Conservation (phyloP, 2,113 vertebrate genomes). For the Cyphomyrus plagiostoma region DNA sequence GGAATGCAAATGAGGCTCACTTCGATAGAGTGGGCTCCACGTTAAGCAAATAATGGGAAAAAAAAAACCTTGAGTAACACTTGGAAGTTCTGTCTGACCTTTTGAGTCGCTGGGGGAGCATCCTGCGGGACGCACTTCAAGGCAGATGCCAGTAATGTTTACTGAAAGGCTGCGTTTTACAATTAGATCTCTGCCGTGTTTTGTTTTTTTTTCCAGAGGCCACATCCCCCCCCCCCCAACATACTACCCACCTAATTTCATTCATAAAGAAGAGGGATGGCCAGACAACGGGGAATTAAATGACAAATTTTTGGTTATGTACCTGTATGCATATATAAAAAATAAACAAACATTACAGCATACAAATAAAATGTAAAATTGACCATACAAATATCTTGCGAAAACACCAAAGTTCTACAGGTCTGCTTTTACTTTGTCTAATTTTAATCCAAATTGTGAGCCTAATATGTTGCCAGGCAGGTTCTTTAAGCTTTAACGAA, state of each 20-base stretch:
- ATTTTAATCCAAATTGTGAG: not conserved
- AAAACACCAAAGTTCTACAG: not conserved
- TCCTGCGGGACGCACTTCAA: not conserved
- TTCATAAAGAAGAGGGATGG: not conserved
- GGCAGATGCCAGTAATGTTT: constrained; percentile 7
- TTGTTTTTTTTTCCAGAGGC: not conserved
- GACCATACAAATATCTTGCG: not conserved
- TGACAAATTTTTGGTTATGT: not conserved
- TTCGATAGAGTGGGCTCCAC: constrained; percentile 23
- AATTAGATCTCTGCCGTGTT: not conserved
- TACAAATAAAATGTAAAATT: not conserved
- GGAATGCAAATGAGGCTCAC: constrained; percentile 35
- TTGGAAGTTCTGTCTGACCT: constrained; percentile 26
- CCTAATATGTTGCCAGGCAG: not conserved
- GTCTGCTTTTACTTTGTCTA: not conserved
- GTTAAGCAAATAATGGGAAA: constrained; percentile 25
- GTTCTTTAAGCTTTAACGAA: constrained; percentile 12
- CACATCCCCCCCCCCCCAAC: too few species aligned
- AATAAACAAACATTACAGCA: not conserved
- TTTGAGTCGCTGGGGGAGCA: not conserved
- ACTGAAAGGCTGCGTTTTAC: not conserved
- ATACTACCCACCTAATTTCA: not conserved
- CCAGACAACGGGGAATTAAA: not conserved
- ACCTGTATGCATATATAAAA: not conserved
- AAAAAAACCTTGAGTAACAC: constrained; percentile 1